Evolutionary conservation across 2,888 invertebrate genomes (phyloP).

Genomic region (Carcina quercana): DNA sequence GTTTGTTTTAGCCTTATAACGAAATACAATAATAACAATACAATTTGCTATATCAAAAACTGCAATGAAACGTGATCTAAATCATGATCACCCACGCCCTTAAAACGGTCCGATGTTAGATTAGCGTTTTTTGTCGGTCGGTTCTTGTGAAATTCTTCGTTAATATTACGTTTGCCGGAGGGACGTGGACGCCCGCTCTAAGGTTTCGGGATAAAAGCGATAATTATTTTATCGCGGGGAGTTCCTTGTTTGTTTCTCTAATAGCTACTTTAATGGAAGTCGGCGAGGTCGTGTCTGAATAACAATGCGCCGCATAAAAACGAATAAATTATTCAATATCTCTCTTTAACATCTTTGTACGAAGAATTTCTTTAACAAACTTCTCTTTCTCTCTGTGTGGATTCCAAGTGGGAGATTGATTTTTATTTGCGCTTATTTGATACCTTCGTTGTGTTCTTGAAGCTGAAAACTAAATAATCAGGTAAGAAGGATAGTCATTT

Average conservation of each 20-base stretch:
- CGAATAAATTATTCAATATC: slow-evolving; percentile 56
- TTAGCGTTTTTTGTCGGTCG: slow-evolving; percentile 46
- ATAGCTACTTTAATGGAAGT: slow-evolving; percentile 67
- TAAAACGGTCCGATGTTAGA: slow-evolving; percentile 46
- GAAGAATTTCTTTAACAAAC: slow-evolving; percentile 13
- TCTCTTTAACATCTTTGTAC: slow-evolving; percentile 31
- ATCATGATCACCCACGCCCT: too few species aligned
- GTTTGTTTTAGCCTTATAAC: too few species aligned
- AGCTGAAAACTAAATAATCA: too few species aligned
- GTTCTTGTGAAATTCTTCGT: slow-evolving; percentile 44
- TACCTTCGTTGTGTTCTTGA: too few species aligned
- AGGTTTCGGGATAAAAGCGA: slow-evolving; percentile 61
- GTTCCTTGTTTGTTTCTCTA: slow-evolving; percentile 72
- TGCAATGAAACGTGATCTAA: too few species aligned
- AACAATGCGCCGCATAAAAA: slow-evolving; percentile 43
- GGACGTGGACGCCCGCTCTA: slow-evolving; percentile 29
- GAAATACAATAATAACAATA: too few species aligned
- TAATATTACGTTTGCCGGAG: slow-evolving; percentile 47
- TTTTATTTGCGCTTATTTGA: too few species aligned
- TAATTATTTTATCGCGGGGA: slow-evolving; percentile 69
- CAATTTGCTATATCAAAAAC: too few species aligned
- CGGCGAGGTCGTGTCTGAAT: slow-evolving; percentile 41
- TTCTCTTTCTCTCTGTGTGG: too few species aligned
- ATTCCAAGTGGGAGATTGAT: too few species aligned
- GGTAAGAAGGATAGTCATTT: too few species aligned